Evolutionary conservation across 37 sponge, comb jelly and placozoan genomes (phyloP).

Genomic region (Chondrilla cf. caribensis): DNA sequence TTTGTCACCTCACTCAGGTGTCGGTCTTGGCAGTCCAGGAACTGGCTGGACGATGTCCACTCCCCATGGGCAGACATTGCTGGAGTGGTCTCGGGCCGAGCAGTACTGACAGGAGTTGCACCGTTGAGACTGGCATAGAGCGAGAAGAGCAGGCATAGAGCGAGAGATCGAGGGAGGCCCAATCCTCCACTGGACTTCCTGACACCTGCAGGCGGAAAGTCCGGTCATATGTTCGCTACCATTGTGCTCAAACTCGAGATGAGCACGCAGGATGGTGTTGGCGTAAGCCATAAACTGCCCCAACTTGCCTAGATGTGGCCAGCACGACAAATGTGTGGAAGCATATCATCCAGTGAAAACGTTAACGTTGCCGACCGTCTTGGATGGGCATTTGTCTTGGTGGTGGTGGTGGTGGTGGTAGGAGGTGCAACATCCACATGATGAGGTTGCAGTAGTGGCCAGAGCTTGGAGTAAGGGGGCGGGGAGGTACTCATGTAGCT

Average conservation of each 20-base stretch:
- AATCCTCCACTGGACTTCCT: not conserved
- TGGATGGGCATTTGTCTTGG: not conserved
- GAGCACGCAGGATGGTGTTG: conserved; percentile 7
- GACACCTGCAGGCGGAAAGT: not conserved
- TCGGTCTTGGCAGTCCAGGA: not conserved
- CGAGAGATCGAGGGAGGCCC: not conserved
- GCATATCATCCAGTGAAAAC: too few relatives aligned
- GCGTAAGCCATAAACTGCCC: not conserved
- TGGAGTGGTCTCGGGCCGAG: not conserved
- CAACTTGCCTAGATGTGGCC: not conserved
- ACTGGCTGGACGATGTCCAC: not conserved
- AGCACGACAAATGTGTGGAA: too few relatives aligned
- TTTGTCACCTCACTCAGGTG: not conserved
- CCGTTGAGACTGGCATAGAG: not conserved
- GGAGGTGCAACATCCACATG: not conserved
- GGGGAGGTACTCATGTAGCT: conserved; percentile 10
- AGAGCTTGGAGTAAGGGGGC: not conserved
- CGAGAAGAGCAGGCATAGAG: too few relatives aligned
- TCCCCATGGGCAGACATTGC: not conserved
- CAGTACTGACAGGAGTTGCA: not conserved
- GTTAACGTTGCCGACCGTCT: conserved; percentile 11
- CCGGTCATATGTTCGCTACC: conserved; percentile 4
- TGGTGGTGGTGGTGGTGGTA: not conserved
- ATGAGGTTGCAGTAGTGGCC: not conserved
- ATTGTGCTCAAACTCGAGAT: not conserved